Evolutionary conservation across 2,797 vertebrate species (phyloP), one percentile per base, ranked within the genome.

Genomic region (Esox masquinongy): DNA sequence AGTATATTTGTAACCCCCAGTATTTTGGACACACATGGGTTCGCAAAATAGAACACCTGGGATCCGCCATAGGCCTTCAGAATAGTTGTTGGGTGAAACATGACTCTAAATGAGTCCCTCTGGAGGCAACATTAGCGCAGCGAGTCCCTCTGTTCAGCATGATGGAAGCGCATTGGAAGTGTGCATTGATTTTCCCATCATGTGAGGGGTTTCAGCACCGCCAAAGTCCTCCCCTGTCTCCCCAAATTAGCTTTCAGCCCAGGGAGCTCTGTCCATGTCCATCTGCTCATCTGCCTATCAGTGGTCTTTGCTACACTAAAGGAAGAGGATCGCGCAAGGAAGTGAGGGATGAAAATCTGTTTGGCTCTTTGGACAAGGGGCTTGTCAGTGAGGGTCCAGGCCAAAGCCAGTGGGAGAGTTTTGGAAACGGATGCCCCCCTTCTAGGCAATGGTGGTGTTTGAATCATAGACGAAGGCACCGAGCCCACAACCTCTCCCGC

Each of bases 161-260:
- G 80, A 88, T 87, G 85, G 86, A 89, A 88, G 88, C 87, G 80
- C 81, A 81, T 83, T 90, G 84, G 83, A 88, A 86, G 82, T 88
- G 78, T 77, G 77, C 87, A 93, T 93, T 86, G 93, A 94, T 93
- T 93, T 93, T 87, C 82, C 88, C 89, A 87, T 92, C 91, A 90
- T 90, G 90, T 87, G 80, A 85, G 83, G 87, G 88, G 85, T 87
- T 91, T 91, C 87, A 87, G 83, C 86, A 36, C 84, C 74, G 82
- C 87, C 89, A 86, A 91, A 91, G 89, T 85, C 87, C 88, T 89
- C 90, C 85, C 87, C 82, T 86, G 91, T 93, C 91, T 90, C 84
- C 90, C 87, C 90, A 92, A 93, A 94, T 94, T 94, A 94, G 91
- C 90, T 90, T 80, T 90, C 87, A 79, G 89, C 89, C 89, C 24